A percentile compares a stretch with the other conserved stretches of the same genome.
These are phyloP conservation scores for Drosophila borealis DNA, from an alignment of 2,888 invertebrate species.

Conservation along the genomic window DNA sequence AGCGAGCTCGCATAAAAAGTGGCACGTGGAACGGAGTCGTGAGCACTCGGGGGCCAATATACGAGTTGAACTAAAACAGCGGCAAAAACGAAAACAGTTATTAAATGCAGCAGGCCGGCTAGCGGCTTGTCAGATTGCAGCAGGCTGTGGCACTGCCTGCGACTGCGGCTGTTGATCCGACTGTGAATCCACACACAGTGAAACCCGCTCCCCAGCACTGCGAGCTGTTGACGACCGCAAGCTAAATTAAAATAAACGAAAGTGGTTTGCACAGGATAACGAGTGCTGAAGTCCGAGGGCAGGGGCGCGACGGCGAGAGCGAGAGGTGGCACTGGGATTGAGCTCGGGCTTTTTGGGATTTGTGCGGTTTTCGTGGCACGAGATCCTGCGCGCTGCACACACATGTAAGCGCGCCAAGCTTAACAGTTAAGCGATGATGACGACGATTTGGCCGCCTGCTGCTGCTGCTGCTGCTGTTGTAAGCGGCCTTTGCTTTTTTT, in stretches of 20 bases:
- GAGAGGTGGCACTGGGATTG: conserved; percentile 18
- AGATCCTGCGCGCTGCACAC: conserved; percentile 31
- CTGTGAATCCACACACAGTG: conserved; percentile 6
- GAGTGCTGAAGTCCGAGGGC: conserved; percentile 10
- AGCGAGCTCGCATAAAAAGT: conserved; percentile 48
- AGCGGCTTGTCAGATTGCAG: conserved; percentile 71
- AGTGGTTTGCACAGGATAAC: conserved; percentile 75
- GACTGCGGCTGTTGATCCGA: neutral
- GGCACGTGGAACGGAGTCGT: conserved; percentile 71
- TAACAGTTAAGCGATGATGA: conserved; percentile 60
- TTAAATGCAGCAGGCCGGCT: conserved; percentile 74
- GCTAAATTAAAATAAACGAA: conserved; percentile 79
- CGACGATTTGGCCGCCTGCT: conserved; percentile 46
- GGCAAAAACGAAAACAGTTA: conserved; percentile 75
- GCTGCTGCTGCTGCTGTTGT: neutral
- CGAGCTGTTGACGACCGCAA: conserved; percentile 59
- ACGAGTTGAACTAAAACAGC: conserved; percentile 46
- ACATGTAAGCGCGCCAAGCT: conserved; percentile 69
- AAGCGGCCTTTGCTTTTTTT: neutral
- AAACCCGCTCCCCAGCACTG: conserved; percentile 8
- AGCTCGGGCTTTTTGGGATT: conserved; percentile 47
- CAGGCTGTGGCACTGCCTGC: conserved; percentile 45
- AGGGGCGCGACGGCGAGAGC: neutral
- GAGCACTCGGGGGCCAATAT: conserved; percentile 61
- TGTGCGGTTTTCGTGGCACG: conserved; percentile 65